Base-by-base conservation (phyloP, 2,888 invertebrate species). In the Sylvicola cinctus region DNA sequence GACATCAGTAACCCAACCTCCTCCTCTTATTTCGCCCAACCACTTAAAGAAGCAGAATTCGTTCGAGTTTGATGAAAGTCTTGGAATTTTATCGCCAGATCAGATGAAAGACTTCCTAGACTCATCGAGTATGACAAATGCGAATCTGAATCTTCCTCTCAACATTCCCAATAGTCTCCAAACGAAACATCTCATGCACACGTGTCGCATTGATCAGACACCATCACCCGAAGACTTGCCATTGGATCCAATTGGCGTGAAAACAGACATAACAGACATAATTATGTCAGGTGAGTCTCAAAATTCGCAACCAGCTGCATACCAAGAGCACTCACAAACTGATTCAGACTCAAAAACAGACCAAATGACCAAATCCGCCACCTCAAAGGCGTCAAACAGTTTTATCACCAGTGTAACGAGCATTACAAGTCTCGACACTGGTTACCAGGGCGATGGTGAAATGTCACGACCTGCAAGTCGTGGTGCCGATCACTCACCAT, bases 381-480 rank as follows among this genome's bases (percentile, higher is more conserved):
- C 63, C 15, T 69, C 68, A 29, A 73, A 74, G 56, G 69, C 74
- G 10, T 71, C 71, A 5, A 76, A 68, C 44, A 79, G 79, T 52
- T 81, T 83, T 48, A 75, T 84, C 14, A 83, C 81, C 3, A 83
- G 84, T 48, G 78, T 84, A 13, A 84, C 84, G n/a, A 84, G 85
- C 50, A 83, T 84, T 39, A 81, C 83, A 17, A 90, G 88, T 55
- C 65, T 87, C 43, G 90, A 91, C 55, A 80, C 77, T n/a, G 90
- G 91, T 29, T 90, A 88, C 58, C 88, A 87, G 59, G 88, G 88
- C 8, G 84, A 84, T 56, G 84, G 84, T 4, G 84, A 84, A 60
- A 81, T 81, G 71, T 84, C 84, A 16, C 65, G 84, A 39, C 84
- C 84, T 1, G 83, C 78, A 1, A 84, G 84, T 45, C 68, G 84